A percentile compares a stretch with the other conserved stretches of the same genome.
These are phyloP conservation scores for Sorex fumeus DNA, from an alignment of 2,113 vertebrate genomes.

Conservation along the genomic window DNA sequence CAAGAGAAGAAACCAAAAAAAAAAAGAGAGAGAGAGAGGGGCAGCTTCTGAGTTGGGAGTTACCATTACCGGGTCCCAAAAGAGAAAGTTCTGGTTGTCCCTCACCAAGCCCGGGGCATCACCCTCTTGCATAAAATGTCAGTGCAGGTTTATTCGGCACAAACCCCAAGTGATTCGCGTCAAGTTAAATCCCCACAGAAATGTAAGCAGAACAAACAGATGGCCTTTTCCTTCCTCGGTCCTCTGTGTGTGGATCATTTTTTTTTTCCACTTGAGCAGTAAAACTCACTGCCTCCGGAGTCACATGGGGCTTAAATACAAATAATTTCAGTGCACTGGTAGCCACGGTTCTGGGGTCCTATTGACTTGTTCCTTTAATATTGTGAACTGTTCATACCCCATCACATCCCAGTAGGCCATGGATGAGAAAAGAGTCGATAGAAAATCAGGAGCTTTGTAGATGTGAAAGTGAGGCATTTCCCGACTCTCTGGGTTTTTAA, in stretches of 20 bases:
- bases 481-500: background rate
- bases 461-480: background rate
- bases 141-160: conserved; percentile 62
- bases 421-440: background rate
- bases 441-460: background rate
- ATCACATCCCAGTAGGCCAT: conserved; percentile 40
- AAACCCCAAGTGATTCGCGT: conserved; percentile 69
- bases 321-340: conserved; percentile 66
- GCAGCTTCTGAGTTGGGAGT: background rate
- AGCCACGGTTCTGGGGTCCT: conserved; percentile 59
- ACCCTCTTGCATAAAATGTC: conserved; percentile 60
- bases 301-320: background rate
- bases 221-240: conserved; percentile 65
- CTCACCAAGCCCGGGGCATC: background rate
- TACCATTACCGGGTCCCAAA: conserved; percentile 23
- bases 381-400: conserved; percentile 27
- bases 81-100: conserved; percentile 50
- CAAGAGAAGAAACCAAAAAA: background rate
- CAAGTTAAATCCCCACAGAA: conserved; percentile 70
- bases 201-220: conserved; percentile 60
- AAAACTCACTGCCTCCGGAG: conserved; percentile 47
- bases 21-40: background rate
- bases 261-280: conserved; percentile 40
- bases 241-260: background rate
- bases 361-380: conserved; percentile 70